These are phyloP conservation scores for Corapipo altera DNA, from an alignment of 2,113 vertebrate species.

Conservation along the genomic window DNA sequence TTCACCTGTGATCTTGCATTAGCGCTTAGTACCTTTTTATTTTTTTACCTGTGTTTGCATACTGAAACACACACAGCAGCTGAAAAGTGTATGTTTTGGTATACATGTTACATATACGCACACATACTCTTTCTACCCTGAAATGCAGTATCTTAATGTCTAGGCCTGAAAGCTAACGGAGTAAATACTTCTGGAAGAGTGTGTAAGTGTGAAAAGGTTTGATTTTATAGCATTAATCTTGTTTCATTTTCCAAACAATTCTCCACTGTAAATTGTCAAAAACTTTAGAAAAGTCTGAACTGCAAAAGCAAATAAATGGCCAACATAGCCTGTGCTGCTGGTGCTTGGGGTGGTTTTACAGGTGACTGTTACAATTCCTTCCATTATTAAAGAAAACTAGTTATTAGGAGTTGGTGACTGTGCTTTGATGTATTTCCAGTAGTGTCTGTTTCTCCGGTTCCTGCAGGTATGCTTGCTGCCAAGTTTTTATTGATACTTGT, in stretches of 20 bases:
- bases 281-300: neutral
- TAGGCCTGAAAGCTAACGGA: neutral
- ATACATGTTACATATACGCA: fast-evolving
- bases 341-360: neutral
- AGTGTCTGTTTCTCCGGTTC: neutral
- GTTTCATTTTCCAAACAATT: neutral
- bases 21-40: neutral
- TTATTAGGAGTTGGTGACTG: neutral
- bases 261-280: neutral
- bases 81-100: neutral
- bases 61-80: neutral
- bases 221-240: neutral
- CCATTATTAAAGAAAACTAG: neutral
- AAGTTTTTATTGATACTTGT: neutral
- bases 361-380: neutral
- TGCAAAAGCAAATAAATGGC: neutral
- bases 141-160: neutral
- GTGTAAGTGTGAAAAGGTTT: neutral
- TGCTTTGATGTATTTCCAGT: slow-evolving; percentile 20
- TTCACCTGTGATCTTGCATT: neutral
- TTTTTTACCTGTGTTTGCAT: neutral
- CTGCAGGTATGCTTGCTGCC: neutral
- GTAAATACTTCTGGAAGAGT: neutral
- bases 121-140: neutral
- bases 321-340: neutral